Evolutionary conservation across 1,140 invertebrate species (phyloP), one percentile per base, ranked within the genome.

Genomic region (Euwallacea fornicatus): DNA sequence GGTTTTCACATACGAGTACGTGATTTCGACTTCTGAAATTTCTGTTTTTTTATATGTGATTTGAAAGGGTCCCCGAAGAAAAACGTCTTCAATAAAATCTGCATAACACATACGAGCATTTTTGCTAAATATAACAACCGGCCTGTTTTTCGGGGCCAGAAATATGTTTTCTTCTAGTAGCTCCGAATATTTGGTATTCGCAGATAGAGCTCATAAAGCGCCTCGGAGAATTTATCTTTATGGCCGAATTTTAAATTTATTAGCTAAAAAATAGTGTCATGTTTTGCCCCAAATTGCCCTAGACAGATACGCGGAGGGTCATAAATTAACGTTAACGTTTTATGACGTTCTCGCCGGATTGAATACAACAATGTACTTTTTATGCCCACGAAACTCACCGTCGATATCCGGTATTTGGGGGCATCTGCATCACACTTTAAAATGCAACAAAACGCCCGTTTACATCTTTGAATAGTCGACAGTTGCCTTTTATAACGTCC

Each of bases 391-490:
- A 4, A 33, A 33, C 21, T 33, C 21, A 61, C 42, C 21, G 21
- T n/a, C 11, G 3, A 61, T 43, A 13, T 11, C 11, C 42, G 11
- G 9, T 42, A 11, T 61, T 61, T 61, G 21, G 21, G 43, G 42
- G 11, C 59, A 61, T 61, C 59, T 61, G 59, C 59, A 61, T 61
- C 59, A 11, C 11, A 61, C 33, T 61, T 61, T 61, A 61, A 61
- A 61, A 61, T 61, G 59, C 59, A 61, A 61, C 59, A 61, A 61
- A 61, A 61, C 59, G 11, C 59, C 59, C 59, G 59, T 61, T 61
- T 61, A 61, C 59, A 61, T 61, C 59, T 41, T 61, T 33, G 59
- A 61, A 61, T 61, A 61, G 59, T 61, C 59, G 59, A 42, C 59
- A 61, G 59, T 42, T 44, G 59, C 33, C 59, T 42, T 42, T 61